Base-by-base conservation (phyloP, 2,888 invertebrate genomes). In the Dermolepida albohirtum region DNA sequence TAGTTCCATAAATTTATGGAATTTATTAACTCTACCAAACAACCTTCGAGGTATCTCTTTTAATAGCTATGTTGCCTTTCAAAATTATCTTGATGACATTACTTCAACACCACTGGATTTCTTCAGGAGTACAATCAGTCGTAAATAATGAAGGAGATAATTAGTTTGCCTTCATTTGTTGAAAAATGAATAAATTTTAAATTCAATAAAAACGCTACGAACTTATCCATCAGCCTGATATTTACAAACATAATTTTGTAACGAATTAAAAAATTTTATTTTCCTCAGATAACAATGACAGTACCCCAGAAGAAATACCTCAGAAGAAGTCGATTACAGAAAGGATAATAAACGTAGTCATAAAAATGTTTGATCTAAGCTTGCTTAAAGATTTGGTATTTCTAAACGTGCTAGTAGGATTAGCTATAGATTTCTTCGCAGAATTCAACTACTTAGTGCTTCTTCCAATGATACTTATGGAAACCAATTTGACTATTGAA, bases 361-460 rank as follows among this genome's bases (percentile, higher is more conserved):
- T 86, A 1, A 78, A 83, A 16, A 86, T 87, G 70, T 89, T 89
- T 75, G 89, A 90, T 79, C 80, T 90, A 59, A 87, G 86, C 39
- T 82, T 90, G 51, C 77, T 90, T 4, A 84, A 80, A 67, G 89
- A 90, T 79, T 87, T 87, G 14, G 83, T 87, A 71, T 90, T 89
- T 75, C 85, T 89, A 0, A 89, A 87, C 73, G 87, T 90, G 72
- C 84, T 89, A 80, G 67, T 89, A 49, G 89, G 90, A 11, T 80
- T 90, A 77, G 87, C 89, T 0, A 79, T 89, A 40, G 89, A 89
- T 2, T 85, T 88, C 11, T 88, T 88, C 73, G 88, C 88, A 0
- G 90, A 90, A 77, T 85, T 88, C 0, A 90, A 89, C 75, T 90
- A 90, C 75, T 86, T 89, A 0, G 76, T 88, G 7, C 76, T 90